phyloP scores from a whole-genome alignment of 2,888 invertebrate genomes.

The Drosophila demipolita region DNA sequence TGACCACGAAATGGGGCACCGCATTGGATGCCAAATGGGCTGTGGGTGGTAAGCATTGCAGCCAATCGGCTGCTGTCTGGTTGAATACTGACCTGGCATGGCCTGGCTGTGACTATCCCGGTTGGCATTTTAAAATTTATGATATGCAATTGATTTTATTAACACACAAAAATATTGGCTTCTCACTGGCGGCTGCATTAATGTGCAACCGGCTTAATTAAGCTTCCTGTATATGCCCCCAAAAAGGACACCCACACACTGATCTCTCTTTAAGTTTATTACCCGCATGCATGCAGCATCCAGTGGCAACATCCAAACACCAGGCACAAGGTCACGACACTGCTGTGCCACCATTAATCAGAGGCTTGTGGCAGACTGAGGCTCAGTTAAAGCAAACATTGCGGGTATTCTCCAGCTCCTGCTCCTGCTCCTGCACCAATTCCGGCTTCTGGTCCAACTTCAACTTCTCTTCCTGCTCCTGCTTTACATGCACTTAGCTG shows the following conservation, averaged over 20 bases:
- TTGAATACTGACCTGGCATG: not conserved
- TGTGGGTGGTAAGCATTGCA: slow-evolving; percentile 15
- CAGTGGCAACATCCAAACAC: not conserved
- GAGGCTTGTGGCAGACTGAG: slow-evolving; percentile 3
- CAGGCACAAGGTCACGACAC: slow-evolving; percentile 46
- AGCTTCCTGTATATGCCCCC: slow-evolving; percentile 33
- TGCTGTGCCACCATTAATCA: slow-evolving; percentile 38
- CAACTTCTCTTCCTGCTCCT: not conserved
- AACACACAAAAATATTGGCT: slow-evolving; percentile 69
- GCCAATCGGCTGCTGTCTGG: slow-evolving; percentile 2
- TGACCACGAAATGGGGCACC: slow-evolving; percentile 46
- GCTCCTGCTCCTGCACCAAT: not conserved
- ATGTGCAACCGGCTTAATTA: slow-evolving; percentile 60
- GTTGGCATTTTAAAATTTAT: slow-evolving; percentile 68
- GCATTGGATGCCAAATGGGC: slow-evolving; percentile 20
- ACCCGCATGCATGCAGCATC: not conserved
- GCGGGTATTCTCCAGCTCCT: slow-evolving; percentile 5
- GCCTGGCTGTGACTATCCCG: not conserved
- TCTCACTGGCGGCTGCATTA: slow-evolving; percentile 47
- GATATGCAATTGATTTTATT: slow-evolving; percentile 78
- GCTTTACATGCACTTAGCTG: slow-evolving; percentile 20
- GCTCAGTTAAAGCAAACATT: slow-evolving; percentile 44
- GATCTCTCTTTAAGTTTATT: slow-evolving; percentile 9
- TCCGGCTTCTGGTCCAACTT: not conserved
- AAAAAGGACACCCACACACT: not conserved